phyloP scores from a whole-genome alignment of 1,140 invertebrate genomes.

The Pseudachorutes palmiensis region DNA sequence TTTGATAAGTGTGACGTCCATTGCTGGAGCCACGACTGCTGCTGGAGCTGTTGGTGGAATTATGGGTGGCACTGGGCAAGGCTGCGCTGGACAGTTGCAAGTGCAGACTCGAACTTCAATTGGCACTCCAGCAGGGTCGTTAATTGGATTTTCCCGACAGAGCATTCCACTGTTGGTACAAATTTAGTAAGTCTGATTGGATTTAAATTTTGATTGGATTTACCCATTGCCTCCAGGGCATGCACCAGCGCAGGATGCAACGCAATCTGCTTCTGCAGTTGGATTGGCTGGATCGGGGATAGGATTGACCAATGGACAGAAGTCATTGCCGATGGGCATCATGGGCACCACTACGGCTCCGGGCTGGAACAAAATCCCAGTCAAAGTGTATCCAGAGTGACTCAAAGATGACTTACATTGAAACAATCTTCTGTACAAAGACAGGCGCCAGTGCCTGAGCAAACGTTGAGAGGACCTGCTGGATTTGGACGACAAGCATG shows the following conservation, averaged over 20 bases:
- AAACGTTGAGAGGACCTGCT: not conserved
- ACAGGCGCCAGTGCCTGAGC: not conserved
- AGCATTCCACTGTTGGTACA: not conserved
- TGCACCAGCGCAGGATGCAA: not conserved
- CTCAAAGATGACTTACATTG: not conserved
- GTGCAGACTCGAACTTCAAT: not conserved
- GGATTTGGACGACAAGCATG: not conserved
- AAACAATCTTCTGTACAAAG: not conserved
- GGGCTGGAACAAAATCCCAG: not conserved
- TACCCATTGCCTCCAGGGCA: conserved; percentile 4
- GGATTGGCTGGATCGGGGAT: not conserved
- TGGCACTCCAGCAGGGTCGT: no score
- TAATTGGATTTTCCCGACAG: not conserved
- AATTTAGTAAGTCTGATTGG: no score
- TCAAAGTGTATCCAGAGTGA: not conserved
- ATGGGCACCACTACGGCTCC: not conserved
- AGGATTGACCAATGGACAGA: not conserved
- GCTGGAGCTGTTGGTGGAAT: not conserved
- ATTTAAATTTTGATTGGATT: no score
- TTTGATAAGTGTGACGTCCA: not conserved
- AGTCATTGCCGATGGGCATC: not conserved
- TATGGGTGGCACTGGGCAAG: not conserved
- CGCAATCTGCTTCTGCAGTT: not conserved
- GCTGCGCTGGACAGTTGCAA: not conserved
- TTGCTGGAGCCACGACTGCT: not conserved